phyloP scores from a whole-genome alignment of 2,888 invertebrate species.

The Thereva unica region DNA sequence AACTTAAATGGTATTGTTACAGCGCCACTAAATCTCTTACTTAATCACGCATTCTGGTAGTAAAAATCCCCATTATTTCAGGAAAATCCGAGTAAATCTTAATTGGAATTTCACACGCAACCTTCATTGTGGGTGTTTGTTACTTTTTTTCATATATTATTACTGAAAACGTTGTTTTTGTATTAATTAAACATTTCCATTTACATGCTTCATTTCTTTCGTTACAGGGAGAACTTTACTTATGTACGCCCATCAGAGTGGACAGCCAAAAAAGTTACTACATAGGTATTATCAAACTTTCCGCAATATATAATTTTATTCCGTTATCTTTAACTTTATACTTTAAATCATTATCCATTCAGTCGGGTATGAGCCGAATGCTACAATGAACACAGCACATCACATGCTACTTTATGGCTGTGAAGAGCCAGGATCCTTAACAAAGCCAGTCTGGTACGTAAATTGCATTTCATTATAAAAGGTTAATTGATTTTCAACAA shows the following conservation, averaged over 20 bases:
- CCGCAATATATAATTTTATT: neutral
- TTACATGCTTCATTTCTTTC: constrained; percentile 42
- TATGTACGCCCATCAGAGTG: constrained; percentile 88
- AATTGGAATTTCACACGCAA: too few relatives aligned
- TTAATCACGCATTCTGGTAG: too few relatives aligned
- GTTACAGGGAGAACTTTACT: constrained; percentile 85
- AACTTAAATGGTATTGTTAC: too few relatives aligned
- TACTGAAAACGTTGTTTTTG: too few relatives aligned
- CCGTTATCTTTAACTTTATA: neutral
- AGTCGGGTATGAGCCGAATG: constrained; percentile 92
- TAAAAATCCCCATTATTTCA: too few relatives aligned
- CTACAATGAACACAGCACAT: constrained; percentile 87
- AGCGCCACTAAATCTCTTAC: too few relatives aligned
- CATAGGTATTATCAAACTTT: constrained; percentile 66
- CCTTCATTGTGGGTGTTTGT: too few relatives aligned
- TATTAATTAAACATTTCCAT: too few relatives aligned
- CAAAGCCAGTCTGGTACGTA: constrained; percentile 69
- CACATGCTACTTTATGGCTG: constrained; percentile 94
- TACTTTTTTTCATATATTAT: too few relatives aligned
- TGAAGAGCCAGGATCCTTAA: constrained; percentile 62
- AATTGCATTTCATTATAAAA: constrained; percentile 5
- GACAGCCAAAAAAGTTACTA: constrained; percentile 76
- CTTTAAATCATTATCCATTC: constrained; percentile 46
- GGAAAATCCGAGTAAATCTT: too few relatives aligned
- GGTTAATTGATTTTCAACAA: constrained; percentile 34